Evolutionary conservation across 2,113 vertebrate species (phyloP).

Genomic region (Dromas ardeola): DNA sequence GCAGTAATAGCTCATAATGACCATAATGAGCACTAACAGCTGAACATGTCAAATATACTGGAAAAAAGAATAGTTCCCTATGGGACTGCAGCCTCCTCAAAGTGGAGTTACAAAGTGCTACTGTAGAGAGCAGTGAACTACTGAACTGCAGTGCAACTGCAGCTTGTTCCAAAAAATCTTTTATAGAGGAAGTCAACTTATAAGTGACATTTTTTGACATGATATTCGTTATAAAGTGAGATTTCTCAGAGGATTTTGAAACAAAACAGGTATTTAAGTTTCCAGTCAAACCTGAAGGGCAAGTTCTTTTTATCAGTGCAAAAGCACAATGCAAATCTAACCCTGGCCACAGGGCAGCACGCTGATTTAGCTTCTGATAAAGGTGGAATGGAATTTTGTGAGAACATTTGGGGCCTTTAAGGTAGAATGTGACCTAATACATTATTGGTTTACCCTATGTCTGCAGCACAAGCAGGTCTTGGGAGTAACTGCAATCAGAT

Average conservation of each 20-base stretch:
- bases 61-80: constrained; percentile 26
- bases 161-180: neutral
- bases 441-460: neutral
- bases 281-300: neutral
- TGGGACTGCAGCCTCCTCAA: constrained; percentile 35
- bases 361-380: neutral
- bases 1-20: constrained; percentile 64
- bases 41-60: constrained; percentile 64
- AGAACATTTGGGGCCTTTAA: neutral
- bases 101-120: neutral
- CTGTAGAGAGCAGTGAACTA: neutral
- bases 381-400: neutral
- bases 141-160: neutral
- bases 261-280: neutral
- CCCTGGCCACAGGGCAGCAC: neutral
- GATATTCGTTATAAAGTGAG: neutral
- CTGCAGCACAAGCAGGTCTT: neutral
- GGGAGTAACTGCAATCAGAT: neutral
- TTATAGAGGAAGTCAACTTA: neutral
- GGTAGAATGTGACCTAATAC: neutral
- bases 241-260: constrained; percentile 7
- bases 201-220: constrained; percentile 17
- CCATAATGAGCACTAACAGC: constrained; percentile 65
- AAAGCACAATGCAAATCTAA: neutral
- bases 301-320: neutral